Conservation (phyloP, 2,113 vertebrate species). For the Crotalus viridis region DNA sequence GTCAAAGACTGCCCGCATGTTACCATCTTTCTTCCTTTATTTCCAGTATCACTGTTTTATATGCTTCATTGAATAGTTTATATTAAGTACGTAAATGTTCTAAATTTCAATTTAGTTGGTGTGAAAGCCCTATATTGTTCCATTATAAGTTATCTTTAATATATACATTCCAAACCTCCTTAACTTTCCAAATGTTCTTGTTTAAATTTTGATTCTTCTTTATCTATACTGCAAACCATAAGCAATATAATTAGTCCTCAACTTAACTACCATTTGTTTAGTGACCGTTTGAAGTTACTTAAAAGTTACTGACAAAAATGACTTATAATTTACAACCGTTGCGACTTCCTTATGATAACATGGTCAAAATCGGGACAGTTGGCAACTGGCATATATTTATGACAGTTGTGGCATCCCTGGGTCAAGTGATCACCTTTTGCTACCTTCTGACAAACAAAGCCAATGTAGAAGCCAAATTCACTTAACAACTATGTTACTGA, state of each 20-base stretch:
- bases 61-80: neutral
- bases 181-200: neutral
- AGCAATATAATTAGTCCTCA: neutral
- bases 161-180: neutral
- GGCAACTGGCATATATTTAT: too few species aligned
- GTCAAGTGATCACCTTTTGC: too few species aligned
- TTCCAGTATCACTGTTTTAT: neutral
- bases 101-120: neutral
- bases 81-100: neutral
- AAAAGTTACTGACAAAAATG: too few species aligned
- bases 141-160: neutral
- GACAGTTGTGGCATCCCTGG: too few species aligned
- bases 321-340: too few species aligned
- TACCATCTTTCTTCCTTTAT: neutral
- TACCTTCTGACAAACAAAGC: too few species aligned
- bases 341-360: too few species aligned
- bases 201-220: neutral
- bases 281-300: too few species aligned
- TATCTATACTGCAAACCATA: neutral
- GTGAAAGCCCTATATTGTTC: neutral
- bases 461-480: too few species aligned
- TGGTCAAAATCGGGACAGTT: too few species aligned
- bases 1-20: neutral
- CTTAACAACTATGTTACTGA: too few species aligned
- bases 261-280: too few species aligned